A percentile compares a stretch with the other conserved stretches of the same genome.
Conservation (phyloP, 2,797 vertebrate genomes). For the Mus spretus region DNA sequence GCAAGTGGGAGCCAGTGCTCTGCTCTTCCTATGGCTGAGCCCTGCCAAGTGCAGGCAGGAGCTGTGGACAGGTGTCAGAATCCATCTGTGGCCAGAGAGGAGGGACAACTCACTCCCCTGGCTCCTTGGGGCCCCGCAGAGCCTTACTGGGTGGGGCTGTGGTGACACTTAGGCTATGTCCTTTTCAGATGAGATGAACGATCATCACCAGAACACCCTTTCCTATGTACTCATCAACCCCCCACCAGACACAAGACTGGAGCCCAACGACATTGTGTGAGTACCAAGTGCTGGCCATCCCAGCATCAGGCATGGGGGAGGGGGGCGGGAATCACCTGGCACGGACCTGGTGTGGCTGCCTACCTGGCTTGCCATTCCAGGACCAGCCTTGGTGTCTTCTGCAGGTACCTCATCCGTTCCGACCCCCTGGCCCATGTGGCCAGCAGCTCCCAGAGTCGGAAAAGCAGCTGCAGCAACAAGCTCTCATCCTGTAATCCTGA, state of each 20-base stretch:
- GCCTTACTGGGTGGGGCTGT: background rate
- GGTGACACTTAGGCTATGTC: background rate
- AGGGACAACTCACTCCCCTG: background rate
- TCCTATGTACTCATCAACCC: constrained; percentile 99
- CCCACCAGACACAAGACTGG: constrained; percentile 96
- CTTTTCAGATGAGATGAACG: constrained; percentile 97
- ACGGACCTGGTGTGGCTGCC: background rate
- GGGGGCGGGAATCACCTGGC: background rate
- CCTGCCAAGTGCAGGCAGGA: background rate
- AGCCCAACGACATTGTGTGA: constrained; percentile 98
- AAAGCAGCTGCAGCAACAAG: constrained; percentile 90
- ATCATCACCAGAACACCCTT: constrained; percentile 98
- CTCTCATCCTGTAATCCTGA: constrained; percentile 91
- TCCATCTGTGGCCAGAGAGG: accelerated
- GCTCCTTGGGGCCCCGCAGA: accelerated
- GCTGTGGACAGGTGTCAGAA: background rate
- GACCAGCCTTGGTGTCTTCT: background rate
- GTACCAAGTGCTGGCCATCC: constrained; percentile 53
- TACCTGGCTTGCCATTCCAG: background rate
- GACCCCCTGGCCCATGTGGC: constrained; percentile 97
- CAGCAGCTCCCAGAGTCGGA: constrained; percentile 91
- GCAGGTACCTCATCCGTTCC: constrained; percentile 97
- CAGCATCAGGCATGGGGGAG: background rate
- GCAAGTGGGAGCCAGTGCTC: accelerated
- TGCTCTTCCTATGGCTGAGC: too few species aligned